Evolutionary conservation across 2,888 invertebrate species (phyloP).

Genomic region (Pachymerium ferrugineum): DNA sequence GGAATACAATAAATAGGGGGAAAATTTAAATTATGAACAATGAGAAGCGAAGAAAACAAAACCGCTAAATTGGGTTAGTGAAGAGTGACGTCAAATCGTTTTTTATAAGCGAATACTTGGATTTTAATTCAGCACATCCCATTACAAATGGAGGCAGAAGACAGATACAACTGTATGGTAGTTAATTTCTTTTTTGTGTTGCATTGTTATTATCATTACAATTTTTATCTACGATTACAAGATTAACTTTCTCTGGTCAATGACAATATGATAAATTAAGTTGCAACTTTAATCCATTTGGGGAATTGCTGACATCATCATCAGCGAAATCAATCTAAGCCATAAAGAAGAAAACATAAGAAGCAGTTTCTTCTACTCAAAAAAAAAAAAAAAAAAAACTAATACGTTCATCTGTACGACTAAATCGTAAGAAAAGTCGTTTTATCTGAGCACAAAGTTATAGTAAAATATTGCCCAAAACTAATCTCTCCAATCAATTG

Average conservation of each 20-base stretch:
- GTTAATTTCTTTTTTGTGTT: background rate
- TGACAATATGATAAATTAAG: constrained; percentile 14
- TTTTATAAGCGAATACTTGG: too few species aligned
- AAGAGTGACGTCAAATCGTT: too few species aligned
- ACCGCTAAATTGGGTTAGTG: background rate
- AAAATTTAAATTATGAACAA: constrained; percentile 12
- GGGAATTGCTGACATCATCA: constrained; percentile 24
- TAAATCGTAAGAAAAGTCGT: background rate
- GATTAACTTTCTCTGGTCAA: constrained; percentile 27
- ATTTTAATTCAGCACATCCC: too few species aligned
- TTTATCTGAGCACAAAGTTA: too few species aligned
- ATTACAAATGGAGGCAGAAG: too few species aligned
- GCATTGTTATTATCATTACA: background rate
- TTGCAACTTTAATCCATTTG: constrained; percentile 24
- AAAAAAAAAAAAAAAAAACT: background rate
- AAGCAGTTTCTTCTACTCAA: background rate
- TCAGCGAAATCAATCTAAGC: constrained; percentile 11
- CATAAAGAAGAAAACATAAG: constrained; percentile 13
- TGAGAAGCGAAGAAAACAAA: background rate
- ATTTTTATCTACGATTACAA: constrained; percentile 11
- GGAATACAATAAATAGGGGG: constrained; percentile 3
- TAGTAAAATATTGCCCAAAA: background rate
- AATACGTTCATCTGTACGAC: background rate
- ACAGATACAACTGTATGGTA: too few species aligned
- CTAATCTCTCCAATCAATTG: background rate